These are phyloP conservation scores for Telmatherina bonti DNA, from an alignment of 2,797 vertebrate species.

Conservation along the genomic window DNA sequence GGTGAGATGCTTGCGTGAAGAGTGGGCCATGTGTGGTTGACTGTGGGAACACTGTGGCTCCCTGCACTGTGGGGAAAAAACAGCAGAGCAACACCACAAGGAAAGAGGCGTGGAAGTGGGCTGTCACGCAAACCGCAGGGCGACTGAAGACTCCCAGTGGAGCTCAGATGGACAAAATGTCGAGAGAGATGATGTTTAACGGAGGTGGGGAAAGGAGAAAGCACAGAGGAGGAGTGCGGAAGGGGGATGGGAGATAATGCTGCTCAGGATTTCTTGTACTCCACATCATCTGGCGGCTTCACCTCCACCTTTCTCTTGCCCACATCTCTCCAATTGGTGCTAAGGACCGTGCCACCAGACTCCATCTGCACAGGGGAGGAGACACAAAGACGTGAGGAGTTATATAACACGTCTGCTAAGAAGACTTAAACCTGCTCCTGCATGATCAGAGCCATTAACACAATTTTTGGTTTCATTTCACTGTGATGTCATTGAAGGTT, in stretches of 20 bases:
- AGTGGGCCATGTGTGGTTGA: constrained; percentile 29
- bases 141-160: constrained; percentile 6
- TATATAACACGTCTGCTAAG: constrained; percentile 33
- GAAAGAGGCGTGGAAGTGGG: constrained; percentile 6
- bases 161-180: constrained; percentile 29
- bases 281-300: constrained; percentile 93
- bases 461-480: neutral
- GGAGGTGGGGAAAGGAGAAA: neutral
- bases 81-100: constrained; percentile 11
- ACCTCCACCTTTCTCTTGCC: constrained; percentile 93
- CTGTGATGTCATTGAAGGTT: neutral
- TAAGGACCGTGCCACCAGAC: constrained; percentile 96
- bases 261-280: constrained; percentile 93
- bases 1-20: constrained; percentile 19
- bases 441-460: neutral
- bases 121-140: constrained; percentile 2
- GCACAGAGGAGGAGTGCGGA: no score
- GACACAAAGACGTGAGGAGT: constrained; percentile 24
- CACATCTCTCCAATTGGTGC: constrained; percentile 98
- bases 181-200: constrained; percentile 21
- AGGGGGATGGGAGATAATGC: neutral
- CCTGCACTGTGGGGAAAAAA: constrained; percentile 34
- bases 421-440: constrained; percentile 13
- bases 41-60: constrained; percentile 24
- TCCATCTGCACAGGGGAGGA: constrained; percentile 88